These are phyloP conservation scores for Drosophila nr. perissopoda DNA, from an alignment of 2,888 invertebrate species.

Conservation along the genomic window DNA sequence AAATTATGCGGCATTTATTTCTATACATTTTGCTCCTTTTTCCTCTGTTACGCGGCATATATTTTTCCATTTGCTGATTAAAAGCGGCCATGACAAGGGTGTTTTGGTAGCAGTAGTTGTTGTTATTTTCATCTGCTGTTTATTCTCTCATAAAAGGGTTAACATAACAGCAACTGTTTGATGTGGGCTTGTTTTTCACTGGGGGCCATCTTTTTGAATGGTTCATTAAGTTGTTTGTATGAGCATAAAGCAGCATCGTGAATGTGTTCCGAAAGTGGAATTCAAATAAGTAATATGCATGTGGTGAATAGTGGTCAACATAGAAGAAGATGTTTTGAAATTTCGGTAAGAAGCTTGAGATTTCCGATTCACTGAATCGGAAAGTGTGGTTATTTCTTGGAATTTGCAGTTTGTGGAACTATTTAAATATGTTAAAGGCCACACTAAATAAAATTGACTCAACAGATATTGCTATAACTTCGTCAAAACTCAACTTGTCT, in stretches of 20 bases:
- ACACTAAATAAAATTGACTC: background rate
- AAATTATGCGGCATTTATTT: constrained; percentile 71
- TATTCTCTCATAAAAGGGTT: constrained; percentile 58
- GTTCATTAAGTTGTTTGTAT: constrained; percentile 69
- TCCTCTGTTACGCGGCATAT: constrained; percentile 45
- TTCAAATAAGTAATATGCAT: constrained; percentile 36
- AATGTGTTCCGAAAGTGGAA: constrained; percentile 12
- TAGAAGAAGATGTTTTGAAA: constrained; percentile 2
- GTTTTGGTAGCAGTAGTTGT: constrained; percentile 25
- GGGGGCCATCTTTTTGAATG: constrained; percentile 48
- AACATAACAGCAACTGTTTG: constrained; percentile 70
- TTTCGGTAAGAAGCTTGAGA: background rate
- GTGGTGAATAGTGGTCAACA: constrained; percentile 20
- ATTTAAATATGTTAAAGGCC: background rate
- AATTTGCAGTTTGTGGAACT: background rate
- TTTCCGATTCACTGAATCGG: constrained; percentile 19
- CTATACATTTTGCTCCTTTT: constrained; percentile 13
- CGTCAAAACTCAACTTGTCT: too few relatives aligned
- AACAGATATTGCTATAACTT: too few relatives aligned
- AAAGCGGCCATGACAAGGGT: constrained; percentile 65
- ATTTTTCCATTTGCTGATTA: constrained; percentile 76
- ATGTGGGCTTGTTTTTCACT: constrained; percentile 49
- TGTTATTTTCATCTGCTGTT: constrained; percentile 15
- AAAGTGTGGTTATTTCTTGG: constrained; percentile 17
- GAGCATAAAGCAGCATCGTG: constrained; percentile 32